These are phyloP conservation scores for Ridgeia piscesae DNA, from an alignment of 1,140 invertebrate genomes.

Conservation along the genomic window DNA sequence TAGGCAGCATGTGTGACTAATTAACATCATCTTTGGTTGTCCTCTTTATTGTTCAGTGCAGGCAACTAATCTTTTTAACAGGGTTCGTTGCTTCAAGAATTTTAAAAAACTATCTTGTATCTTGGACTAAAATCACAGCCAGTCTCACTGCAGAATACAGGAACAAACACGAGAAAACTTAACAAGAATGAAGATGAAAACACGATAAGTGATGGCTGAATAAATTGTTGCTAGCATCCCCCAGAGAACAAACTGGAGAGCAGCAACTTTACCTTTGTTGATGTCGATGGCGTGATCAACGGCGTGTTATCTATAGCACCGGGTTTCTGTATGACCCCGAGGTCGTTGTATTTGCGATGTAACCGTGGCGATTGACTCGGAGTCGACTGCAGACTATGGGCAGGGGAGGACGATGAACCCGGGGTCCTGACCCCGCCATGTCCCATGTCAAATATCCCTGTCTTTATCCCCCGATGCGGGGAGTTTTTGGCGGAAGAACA, in stretches of 20 bases:
- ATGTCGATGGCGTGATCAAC: slow-evolving; percentile 65
- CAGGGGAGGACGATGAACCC: background rate
- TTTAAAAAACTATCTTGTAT: no score
- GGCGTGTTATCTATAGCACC: slow-evolving; percentile 78
- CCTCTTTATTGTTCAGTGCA: no score
- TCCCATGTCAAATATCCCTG: background rate
- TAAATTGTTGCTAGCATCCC: no score
- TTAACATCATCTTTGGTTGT: background rate
- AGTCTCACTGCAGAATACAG: no score
- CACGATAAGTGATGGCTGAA: no score
- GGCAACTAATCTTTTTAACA: no score
- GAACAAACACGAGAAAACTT: no score
- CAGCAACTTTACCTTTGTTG: slow-evolving; percentile 49
- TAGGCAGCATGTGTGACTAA: no score
- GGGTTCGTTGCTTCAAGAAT: no score
- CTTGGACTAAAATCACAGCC: no score
- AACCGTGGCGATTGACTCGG: slow-evolving; percentile 47
- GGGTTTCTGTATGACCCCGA: slow-evolving; percentile 59
- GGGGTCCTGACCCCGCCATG: background rate
- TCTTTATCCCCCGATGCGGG: background rate
- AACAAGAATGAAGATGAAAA: no score
- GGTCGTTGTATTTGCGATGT: slow-evolving; percentile 34
- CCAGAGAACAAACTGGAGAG: no score
- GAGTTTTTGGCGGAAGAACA: background rate
- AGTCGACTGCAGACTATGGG: slow-evolving; percentile 10